Evolutionary conservation across 2,888 invertebrate genomes (phyloP), one percentile per base, ranked within the genome.

Genomic region (Pterostichus madidus): DNA sequence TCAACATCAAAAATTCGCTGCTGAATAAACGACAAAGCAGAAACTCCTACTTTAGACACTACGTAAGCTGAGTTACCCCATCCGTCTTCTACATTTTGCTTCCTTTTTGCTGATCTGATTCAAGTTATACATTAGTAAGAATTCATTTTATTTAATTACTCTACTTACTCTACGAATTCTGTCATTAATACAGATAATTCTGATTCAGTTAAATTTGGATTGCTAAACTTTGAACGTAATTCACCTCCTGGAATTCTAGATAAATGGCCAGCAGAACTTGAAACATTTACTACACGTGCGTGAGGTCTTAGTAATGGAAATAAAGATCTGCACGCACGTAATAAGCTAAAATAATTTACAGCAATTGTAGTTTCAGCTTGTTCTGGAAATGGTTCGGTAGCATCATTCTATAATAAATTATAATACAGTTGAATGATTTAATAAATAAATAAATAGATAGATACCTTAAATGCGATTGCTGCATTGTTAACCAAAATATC

Each of bases 401-500:
- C 91, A 78, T 87, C 88, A 5, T 32, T 59, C 91, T 92, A 77
- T 80, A 68, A 32, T 10, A 80, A 82, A 24, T 13, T 7, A 59
- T 80, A 15, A 77, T 84, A 52, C 64, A 83, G n/a, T 64, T 82
- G 78, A 61, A 73, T 5, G n/a, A 79, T 61, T 5, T 31, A 24
- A n/a, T 46, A 31, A 31, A 32, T 39, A 11, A 61, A 61, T 7
- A 17, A 10, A 8, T 17, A 59, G 5, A 10, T 59, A 59, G 31
- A 84, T 86, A 88, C 89, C 87, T 93, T 93, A 86, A 93, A 95
- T 0, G 94, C 94, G 80, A 95, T 94, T 0, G 93, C 95, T 6
- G 96, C 96, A 88, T 96, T 96, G 87, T 96, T 96, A 0, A 96
- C 92, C 56, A 96, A 90, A 71, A 96, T 87, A 89, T 96, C 95